Base-by-base conservation (phyloP, 2,888 invertebrate genomes). In the Bhutanitis thaidina region DNA sequence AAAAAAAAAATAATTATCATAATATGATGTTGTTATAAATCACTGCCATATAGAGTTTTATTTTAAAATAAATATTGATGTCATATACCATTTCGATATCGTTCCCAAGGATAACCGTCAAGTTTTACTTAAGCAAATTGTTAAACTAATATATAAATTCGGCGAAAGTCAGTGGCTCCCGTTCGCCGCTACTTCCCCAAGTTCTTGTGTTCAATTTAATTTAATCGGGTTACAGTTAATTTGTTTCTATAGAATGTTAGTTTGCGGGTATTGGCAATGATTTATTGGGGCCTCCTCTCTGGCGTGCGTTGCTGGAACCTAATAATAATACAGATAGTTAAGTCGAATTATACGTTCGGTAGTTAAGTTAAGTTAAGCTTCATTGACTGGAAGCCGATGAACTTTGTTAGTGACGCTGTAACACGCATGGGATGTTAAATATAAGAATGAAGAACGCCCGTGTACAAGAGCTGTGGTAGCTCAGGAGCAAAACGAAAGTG, bases 141-240 rank as follows among this genome's bases (percentile, higher is more conserved):
- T 68, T 74, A 63, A 73, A 69, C 77, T 74, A 72, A 73, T 75
- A 72, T 73, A 74, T 71, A 72, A 74, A 76, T 73, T 77, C 60
- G 59, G 55, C 60, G 70, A 72, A 74, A 76, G 71, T 71, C 75
- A 68, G 69, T 61, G 72, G 70, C 62, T 73, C 64, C 66, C 55
- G 69, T 67, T 63, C 67, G 63, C 49, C 32, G 30, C 30, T 25
- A 25, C 36, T 8, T 30, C 37, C 7, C 66, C 62, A 67, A 62
- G 67, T 69, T 66, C 59, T 57, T 52, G 58, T 61, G 67, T 72
- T 68, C 65, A 66, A 71, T 77, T 76, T 67, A 76, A 74, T 79
- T 72, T 70, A 66, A 69, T 61, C 64, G 61, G 58, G 64, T 69
- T 67, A 64, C 63, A 59, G 65, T 64, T 74, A 74, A 77, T 75